Percentiles rank a stretch among this genome's conserved stretches.
These are phyloP conservation scores for Alexandromys fortis DNA, from an alignment of 2,113 vertebrate genomes.

Conservation along the genomic window DNA sequence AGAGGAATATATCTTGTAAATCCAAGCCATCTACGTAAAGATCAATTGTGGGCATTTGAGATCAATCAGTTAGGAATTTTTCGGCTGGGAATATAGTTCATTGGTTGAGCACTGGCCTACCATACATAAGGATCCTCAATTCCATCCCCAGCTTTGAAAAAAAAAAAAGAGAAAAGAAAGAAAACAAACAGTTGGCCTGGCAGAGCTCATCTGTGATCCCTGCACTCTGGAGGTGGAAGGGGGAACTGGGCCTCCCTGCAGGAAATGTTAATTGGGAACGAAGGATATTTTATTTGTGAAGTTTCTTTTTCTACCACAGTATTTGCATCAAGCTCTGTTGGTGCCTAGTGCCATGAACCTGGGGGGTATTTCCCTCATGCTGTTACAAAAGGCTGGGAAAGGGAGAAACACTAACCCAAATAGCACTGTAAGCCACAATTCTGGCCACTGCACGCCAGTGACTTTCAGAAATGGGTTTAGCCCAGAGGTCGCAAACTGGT, in stretches of 20 bases:
- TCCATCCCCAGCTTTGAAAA: background rate
- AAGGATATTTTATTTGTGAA: background rate
- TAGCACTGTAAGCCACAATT: background rate
- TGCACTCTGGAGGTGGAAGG: no score
- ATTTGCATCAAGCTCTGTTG: background rate
- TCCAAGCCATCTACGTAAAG: background rate
- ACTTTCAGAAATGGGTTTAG: constrained; percentile 53
- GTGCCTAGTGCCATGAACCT: background rate
- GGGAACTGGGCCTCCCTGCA: background rate
- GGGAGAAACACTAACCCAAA: background rate
- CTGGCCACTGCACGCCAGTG: background rate
- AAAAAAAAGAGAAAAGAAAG: background rate
- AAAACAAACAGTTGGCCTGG: background rate
- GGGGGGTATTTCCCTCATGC: background rate
- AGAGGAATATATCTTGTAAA: background rate
- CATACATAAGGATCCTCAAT: no score
- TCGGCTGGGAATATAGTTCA: background rate
- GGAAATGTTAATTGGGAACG: background rate
- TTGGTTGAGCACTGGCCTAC: background rate
- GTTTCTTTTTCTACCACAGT: background rate
- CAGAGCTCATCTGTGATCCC: background rate
- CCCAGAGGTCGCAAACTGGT: background rate
- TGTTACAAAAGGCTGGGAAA: constrained; percentile 32
- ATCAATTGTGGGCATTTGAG: background rate
- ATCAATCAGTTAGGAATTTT: background rate